Conservation (phyloP, 2,113 vertebrate genomes). For the Martes martes region DNA sequence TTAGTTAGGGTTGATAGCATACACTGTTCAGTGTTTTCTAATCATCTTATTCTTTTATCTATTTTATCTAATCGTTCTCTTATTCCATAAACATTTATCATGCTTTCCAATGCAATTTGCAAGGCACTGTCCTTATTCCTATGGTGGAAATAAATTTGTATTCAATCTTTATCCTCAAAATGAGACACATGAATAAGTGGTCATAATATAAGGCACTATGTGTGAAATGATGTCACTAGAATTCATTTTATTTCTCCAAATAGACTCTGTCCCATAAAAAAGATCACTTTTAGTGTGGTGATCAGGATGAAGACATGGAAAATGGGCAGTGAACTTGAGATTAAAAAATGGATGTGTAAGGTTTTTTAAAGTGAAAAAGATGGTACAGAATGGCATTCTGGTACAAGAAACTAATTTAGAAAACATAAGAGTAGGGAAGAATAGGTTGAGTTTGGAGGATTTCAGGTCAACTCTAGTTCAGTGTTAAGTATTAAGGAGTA, state of each 20-base stretch:
- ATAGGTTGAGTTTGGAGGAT: background rate
- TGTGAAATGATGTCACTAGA: background rate
- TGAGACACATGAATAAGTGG: background rate
- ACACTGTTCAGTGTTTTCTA: background rate
- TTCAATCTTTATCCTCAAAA: background rate
- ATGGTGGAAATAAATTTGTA: background rate
- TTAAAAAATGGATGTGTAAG: background rate
- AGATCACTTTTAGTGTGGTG: background rate
- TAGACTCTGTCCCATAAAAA: background rate
- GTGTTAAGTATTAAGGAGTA: background rate
- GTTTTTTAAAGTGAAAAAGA: background rate
- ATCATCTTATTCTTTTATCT: constrained; percentile 7
- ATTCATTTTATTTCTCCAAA: constrained; percentile 12
- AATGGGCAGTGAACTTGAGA: background rate
- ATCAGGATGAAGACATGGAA: background rate
- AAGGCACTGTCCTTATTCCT: background rate
- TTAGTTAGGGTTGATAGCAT: background rate
- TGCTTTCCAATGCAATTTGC: background rate
- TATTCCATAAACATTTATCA: background rate
- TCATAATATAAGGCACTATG: background rate
- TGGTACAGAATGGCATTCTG: background rate
- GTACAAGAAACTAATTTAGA: background rate
- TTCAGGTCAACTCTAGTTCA: background rate
- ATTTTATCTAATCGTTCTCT: background rate
- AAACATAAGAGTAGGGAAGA: background rate